phyloP scores from a whole-genome alignment of 2,888 invertebrate genomes.

The Dendrolimus pini region DNA sequence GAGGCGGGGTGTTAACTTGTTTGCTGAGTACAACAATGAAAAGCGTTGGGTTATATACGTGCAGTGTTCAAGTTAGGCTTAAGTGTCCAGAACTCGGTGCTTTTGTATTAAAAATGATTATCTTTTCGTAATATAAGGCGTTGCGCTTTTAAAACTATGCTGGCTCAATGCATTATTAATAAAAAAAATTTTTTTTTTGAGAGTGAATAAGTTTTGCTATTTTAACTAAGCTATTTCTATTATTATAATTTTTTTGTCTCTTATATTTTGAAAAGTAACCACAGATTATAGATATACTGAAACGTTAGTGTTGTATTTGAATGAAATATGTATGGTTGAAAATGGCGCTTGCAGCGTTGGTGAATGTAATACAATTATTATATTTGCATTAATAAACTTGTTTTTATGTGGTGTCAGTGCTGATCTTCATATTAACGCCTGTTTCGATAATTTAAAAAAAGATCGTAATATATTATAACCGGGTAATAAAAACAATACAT shows the following conservation, averaged over 20 bases:
- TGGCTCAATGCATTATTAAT: conserved; percentile 54
- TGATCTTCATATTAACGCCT: no score
- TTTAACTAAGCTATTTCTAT: conserved; percentile 14
- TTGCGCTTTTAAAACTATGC: conserved; percentile 49
- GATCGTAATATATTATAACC: no score
- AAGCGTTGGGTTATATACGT: neutral
- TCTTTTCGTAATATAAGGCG: conserved; percentile 26
- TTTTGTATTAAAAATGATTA: conserved; percentile 32
- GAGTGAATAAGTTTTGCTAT: conserved; percentile 25
- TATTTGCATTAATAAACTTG: no score
- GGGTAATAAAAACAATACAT: no score
- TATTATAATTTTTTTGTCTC: conserved; percentile 4
- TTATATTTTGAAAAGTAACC: neutral
- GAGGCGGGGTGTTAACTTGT: no score
- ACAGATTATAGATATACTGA: no score
- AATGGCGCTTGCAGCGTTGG: neutral
- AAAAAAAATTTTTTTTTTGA: conserved; percentile 20
- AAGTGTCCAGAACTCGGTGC: conserved; percentile 49
- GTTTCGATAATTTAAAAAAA: no score
- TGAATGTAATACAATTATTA: no score
- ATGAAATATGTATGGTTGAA: conserved; percentile 1
- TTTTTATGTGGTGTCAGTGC: no score
- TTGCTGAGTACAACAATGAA: neutral
- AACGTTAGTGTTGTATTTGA: neutral
- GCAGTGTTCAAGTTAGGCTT: conserved; percentile 22